phyloP scores from a whole-genome alignment of 2,113 vertebrate species.

The Dascyllus trimaculatus region DNA sequence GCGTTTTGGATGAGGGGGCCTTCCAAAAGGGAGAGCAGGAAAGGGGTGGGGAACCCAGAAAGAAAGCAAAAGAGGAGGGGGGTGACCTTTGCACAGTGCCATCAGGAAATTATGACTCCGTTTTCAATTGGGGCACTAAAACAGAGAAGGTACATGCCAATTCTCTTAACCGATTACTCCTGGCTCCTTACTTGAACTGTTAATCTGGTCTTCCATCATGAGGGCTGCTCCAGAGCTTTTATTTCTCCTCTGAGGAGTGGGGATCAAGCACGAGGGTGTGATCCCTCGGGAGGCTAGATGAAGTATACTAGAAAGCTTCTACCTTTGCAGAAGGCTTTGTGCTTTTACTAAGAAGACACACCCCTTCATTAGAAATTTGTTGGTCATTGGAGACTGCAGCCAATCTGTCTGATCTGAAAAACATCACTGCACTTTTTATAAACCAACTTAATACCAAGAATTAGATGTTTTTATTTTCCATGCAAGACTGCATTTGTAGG shows the following conservation, averaged over 20 bases:
- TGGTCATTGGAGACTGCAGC: not conserved
- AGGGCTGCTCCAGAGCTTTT: not conserved
- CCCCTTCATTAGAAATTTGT: conserved; percentile 1
- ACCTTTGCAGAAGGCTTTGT: not conserved
- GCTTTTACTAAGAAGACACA: not conserved
- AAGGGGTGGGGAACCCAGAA: conserved; percentile 48
- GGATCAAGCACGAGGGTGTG: not conserved
- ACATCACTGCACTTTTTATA: too few relatives aligned
- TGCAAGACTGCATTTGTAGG: not conserved
- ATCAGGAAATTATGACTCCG: conserved; percentile 85
- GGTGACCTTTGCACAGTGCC: conserved; percentile 79
- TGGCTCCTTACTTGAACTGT: not conserved
- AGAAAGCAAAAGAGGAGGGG: conserved; percentile 9
- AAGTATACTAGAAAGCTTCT: too few relatives aligned
- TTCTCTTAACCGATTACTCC: conserved; percentile 1
- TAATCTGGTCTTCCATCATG: not conserved
- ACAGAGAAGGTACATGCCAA: conserved; percentile 24
- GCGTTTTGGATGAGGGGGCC: conserved; percentile 80
- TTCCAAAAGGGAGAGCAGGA: conserved; percentile 71
- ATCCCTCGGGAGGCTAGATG: not conserved
- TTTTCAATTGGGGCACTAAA: conserved; percentile 74
- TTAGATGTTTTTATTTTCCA: too few relatives aligned
- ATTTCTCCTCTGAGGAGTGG: not conserved
- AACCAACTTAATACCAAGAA: too few relatives aligned
- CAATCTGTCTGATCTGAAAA: too few relatives aligned